A percentile compares a stretch with the other conserved stretches of the same genome.
These are phyloP conservation scores for Cassiopea xamachana DNA, from an alignment of 30 jellyfish, hydroid and myxozoan species.

Conservation along the genomic window DNA sequence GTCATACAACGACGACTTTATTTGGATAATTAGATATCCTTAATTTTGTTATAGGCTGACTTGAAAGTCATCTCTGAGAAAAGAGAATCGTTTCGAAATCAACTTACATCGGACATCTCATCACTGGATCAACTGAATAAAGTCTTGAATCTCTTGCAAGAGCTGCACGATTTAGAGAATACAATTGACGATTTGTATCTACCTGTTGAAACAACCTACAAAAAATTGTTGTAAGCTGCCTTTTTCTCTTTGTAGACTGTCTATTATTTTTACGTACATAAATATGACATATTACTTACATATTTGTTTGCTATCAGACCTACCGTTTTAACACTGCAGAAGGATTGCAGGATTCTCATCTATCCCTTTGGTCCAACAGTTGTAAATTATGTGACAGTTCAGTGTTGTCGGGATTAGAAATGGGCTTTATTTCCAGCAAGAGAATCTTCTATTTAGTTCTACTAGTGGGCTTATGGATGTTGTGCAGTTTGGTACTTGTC, in stretches of 20 bases:
- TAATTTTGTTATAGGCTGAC: slow-evolving; percentile 34
- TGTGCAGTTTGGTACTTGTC: no score
- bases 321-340: no score
- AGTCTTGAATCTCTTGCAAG: slow-evolving; percentile 76
- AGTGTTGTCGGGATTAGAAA: no score
- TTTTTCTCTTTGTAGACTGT: not conserved
- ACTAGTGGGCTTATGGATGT: no score
- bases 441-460: no score
- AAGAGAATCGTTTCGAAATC: slow-evolving; percentile 75
- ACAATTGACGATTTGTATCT: slow-evolving; percentile 74
- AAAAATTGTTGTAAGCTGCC: slow-evolving; percentile 54
- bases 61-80: slow-evolving; percentile 62
- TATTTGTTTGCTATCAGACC: no score
- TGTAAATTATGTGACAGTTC: no score
- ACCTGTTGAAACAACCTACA: slow-evolving; percentile 81
- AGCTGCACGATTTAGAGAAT: slow-evolving; percentile 77
- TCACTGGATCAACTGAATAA: slow-evolving; percentile 74
- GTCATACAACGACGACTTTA: not conserved
- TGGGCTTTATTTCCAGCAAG: no score
- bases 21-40: not conserved
- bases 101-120: slow-evolving; percentile 65
- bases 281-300: not conserved
- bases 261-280: not conserved
- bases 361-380: no score
- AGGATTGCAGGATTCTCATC: no score